Evolutionary conservation across 2,113 vertebrate genomes (phyloP), one percentile per base, ranked within the genome.

Genomic region (Delphinapterus leucas): DNA sequence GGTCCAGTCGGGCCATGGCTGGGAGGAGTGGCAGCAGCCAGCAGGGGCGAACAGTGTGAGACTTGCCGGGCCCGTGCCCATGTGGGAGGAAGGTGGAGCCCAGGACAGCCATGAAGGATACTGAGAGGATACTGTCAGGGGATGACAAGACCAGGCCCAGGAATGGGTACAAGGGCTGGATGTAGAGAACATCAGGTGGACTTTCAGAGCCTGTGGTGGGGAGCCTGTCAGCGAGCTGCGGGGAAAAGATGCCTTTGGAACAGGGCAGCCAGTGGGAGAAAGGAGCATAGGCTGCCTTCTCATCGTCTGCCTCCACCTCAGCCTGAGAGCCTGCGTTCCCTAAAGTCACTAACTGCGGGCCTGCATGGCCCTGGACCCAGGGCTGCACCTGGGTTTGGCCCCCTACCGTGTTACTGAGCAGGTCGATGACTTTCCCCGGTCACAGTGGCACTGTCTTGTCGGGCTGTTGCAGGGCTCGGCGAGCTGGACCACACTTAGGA

Each of bases 51-150:
- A n/a, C 15, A 2, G 33, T 28, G 36, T 47, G 53, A n/a, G 36
- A 36, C 15, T 26, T 11, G 4, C 18, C 49, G 76, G 44, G 25
- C 8, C 70, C 0, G 0, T 31, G 15, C 20, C 36, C 4, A 0
- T 49, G 44, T 49, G 44, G 53, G 53, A 12, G 18, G 36, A 76
- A 8, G 26, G n/a, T 3, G 65, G 36, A 38, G 55, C 53, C 73
- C 25, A 58, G 63, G 11, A 71, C 53, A 58, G 25, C 23, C 70
- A 8, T n/a, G 36, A 21, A 41, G 23, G 58, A 11, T 25, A 3
- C 58, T 67, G 55, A 41, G 38, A 60, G 25, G 33, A 41, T 21
- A 13, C 33, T 10, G 7, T 0, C 3, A 80, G 73, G 82, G 41
- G 44, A 36, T 12, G 10, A n/a, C 11, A 41, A 33, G 4, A 9